Conservation (phyloP, 2,797 vertebrate species). For the Taeniopygia guttata region DNA sequence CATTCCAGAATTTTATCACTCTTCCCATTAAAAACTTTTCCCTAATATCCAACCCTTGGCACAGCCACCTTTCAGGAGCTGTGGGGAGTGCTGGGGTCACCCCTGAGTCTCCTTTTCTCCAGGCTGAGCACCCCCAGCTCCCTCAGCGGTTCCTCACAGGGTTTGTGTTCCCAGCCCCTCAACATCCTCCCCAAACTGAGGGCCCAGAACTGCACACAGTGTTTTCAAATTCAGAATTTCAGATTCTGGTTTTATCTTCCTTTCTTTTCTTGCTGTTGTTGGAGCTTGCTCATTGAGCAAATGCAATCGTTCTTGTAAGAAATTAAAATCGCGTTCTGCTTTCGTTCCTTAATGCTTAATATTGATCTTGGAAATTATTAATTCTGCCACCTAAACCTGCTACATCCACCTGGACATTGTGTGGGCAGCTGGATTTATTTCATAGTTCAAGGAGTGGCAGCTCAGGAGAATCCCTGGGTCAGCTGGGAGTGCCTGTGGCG, state of each 20-base stretch:
- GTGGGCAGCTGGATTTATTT: slow-evolving; percentile 25
- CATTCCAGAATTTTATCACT: background rate
- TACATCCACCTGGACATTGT: background rate
- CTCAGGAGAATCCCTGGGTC: slow-evolving; percentile 31
- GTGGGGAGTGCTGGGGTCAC: accelerated
- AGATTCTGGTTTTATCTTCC: background rate
- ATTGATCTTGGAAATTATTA: background rate
- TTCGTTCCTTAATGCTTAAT: background rate
- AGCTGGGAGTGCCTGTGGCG: slow-evolving; percentile 56
- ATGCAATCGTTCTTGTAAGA: background rate
- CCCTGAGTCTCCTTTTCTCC: background rate
- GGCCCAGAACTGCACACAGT: background rate
- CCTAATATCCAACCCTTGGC: background rate
- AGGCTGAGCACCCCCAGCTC: background rate
- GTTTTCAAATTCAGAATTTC: background rate
- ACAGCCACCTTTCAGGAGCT: background rate
- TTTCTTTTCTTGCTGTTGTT: background rate
- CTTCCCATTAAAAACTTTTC: background rate
- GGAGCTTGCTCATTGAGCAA: slow-evolving; percentile 43
- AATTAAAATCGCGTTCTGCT: background rate
- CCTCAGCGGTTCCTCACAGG: background rate
- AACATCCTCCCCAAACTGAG: background rate
- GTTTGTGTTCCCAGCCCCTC: background rate
- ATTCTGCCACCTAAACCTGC: slow-evolving; percentile 61
- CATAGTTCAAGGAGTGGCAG: slow-evolving; percentile 1